phyloP scores from a whole-genome alignment of 2,797 vertebrate genomes.

The Eulemur coronatus region DNA sequence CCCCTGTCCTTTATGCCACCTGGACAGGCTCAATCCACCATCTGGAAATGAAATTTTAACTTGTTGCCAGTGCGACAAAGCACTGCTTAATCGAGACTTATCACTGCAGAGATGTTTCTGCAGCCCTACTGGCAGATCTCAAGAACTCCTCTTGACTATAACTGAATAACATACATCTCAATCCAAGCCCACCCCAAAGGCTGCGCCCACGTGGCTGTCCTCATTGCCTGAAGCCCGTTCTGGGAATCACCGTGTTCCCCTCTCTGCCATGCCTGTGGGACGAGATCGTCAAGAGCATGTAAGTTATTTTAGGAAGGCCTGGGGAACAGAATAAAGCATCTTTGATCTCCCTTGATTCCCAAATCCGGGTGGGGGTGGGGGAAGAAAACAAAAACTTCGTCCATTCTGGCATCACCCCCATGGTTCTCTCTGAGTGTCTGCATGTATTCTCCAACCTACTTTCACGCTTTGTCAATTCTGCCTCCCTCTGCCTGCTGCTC shows the following conservation, averaged over 20 bases:
- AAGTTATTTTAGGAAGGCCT: constrained; percentile 38
- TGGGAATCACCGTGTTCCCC: not conserved
- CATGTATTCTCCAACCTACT: not conserved
- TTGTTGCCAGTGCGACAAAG: not conserved
- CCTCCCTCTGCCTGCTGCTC: not conserved
- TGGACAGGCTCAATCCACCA: not conserved
- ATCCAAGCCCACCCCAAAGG: not conserved
- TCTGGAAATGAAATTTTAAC: not conserved
- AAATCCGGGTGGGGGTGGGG: not conserved
- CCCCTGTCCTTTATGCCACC: not conserved
- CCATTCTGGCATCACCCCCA: not conserved
- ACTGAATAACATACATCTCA: not conserved
- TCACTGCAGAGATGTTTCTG: not conserved
- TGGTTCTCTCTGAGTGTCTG: not conserved
- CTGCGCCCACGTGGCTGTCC: not conserved
- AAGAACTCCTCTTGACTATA: not conserved
- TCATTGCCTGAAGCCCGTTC: not conserved
- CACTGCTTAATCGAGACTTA: not conserved
- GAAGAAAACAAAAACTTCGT: not conserved
- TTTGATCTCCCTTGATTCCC: not conserved
- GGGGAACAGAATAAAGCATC: not conserved
- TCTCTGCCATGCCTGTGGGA: not conserved
- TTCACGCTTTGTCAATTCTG: not conserved
- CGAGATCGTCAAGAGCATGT: not conserved
- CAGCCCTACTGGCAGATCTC: not conserved